Evolutionary conservation across 2,113 vertebrate genomes (phyloP), one percentile per base, ranked within the genome.

Genomic region (Charina bottae): DNA sequence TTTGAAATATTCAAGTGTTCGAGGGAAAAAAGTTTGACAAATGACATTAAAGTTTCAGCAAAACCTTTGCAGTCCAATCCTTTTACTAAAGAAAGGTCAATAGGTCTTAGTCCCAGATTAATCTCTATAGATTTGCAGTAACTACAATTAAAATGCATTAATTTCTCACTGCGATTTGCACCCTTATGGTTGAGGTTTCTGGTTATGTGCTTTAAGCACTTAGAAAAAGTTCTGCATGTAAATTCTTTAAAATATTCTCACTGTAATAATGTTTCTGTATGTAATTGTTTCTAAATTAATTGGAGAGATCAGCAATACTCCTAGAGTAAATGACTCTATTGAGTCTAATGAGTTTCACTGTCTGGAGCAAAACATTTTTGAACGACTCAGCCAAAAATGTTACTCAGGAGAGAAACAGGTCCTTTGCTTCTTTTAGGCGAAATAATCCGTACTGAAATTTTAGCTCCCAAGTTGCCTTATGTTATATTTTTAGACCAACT

Each of bases 271-370:
- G 59, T 62, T 64, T 23, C 19, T 59, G 83, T 78, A 58, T 0
- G 0, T 58, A 4, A 11, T 21, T 2, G 19, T 23, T 89, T 68
- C 68, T 72, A 54, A 46, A 19, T 0, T 0, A 42, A 33, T 19
- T 0, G 19, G 21, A 7, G 5, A 42, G 49, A 55, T 13, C 8
- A 12, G 12, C 37, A 8, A 46, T n/a, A 10, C 37, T 37, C n/a
- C 58, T 64, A 26, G 55, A 60, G 33, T 49, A 21, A 58, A 84
- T 58, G 0, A 0, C 23, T 15, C n/a, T 11, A 6, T 26, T 33
- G 13, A 46, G 5, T 84, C 53, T 87, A 46, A 87, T 55, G 90
- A 72, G 17, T 24, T 54, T 91, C 37, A 83, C 8, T 83, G 37
- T 24, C 26, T 58, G 12, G 21, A 7, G 15, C 33, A 26, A 33